These are phyloP conservation scores for Cynocephalus volans DNA, from an alignment of 2,113 vertebrate genomes.

Conservation along the genomic window DNA sequence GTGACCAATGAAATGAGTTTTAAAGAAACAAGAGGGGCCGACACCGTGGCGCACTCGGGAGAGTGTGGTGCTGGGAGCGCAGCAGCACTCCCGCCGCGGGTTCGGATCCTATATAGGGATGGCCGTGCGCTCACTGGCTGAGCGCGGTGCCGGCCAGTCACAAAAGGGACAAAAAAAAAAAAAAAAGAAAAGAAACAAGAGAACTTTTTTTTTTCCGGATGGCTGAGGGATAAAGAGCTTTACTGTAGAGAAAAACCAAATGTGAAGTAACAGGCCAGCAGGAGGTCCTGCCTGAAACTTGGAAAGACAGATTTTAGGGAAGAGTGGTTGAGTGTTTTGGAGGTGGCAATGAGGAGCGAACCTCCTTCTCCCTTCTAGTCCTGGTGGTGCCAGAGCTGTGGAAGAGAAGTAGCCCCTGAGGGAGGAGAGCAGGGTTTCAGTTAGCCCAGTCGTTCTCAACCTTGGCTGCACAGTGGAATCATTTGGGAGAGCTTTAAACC, in stretches of 20 bases:
- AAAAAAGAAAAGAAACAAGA: conserved; percentile 53
- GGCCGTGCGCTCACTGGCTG: too few species aligned
- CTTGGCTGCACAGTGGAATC: background rate
- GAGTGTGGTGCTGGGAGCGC: too few species aligned
- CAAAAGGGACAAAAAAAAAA: too few species aligned
- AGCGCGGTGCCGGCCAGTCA: too few species aligned
- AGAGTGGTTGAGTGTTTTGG: background rate
- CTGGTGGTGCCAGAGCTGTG: background rate
- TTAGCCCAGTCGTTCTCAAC: background rate
- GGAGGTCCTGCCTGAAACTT: background rate
- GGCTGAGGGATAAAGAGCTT: background rate
- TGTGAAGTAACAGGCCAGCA: background rate
- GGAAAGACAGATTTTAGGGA: conserved; percentile 1
- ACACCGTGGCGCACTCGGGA: too few species aligned
- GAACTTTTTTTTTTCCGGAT: conserved; percentile 55
- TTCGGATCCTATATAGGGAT: too few species aligned
- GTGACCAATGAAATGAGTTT: conserved; percentile 44
- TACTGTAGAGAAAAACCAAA: conserved; percentile 18
- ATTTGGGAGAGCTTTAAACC: background rate
- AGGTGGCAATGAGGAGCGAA: background rate
- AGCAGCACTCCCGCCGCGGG: too few species aligned
- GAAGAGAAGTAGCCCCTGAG: background rate
- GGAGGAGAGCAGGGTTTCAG: background rate
- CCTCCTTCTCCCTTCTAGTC: background rate
- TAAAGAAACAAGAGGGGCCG: too few species aligned